A percentile compares a stretch with the other conserved stretches of the same genome.
These are phyloP conservation scores for Monochamus saltuarius DNA, from an alignment of 1,140 invertebrate species.

Conservation along the genomic window DNA sequence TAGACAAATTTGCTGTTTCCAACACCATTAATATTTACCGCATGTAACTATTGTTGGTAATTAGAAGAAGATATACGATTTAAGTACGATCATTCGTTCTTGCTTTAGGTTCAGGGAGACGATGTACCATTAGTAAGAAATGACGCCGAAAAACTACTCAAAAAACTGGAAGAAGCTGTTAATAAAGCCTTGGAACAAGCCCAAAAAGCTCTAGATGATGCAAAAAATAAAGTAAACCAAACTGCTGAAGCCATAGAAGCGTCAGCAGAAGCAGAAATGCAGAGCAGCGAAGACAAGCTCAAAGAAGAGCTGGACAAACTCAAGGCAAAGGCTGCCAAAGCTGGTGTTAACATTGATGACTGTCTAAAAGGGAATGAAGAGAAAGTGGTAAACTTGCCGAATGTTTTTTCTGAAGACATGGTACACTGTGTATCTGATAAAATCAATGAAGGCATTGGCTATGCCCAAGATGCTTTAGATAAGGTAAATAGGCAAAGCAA, in stretches of 20 bases:
- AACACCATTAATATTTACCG: too few relatives aligned
- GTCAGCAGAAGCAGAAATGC: slow-evolving; percentile 5
- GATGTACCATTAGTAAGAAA: background rate
- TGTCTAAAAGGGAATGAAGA: background rate
- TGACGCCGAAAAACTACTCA: slow-evolving; percentile 14
- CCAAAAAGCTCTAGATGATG: slow-evolving; percentile 10
- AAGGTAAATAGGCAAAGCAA: background rate
- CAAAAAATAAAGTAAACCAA: slow-evolving; percentile 2
- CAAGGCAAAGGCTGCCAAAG: slow-evolving; percentile 17
- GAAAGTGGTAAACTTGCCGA: background rate
- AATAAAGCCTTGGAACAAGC: slow-evolving; percentile 9
- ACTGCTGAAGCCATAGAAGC: slow-evolving; percentile 11
- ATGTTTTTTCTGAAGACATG: slow-evolving; percentile 3
- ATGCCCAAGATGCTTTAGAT: slow-evolving; percentile 10
- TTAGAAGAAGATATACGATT: too few relatives aligned
- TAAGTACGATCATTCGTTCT: too few relatives aligned
- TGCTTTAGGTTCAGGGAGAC: too few relatives aligned
- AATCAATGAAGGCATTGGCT: background rate
- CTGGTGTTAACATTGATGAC: slow-evolving; percentile 5
- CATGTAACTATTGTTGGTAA: too few relatives aligned
- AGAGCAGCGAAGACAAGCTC: slow-evolving; percentile 6
- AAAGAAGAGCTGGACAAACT: slow-evolving; percentile 18
- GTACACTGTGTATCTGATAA: background rate
- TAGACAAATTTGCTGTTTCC: too few relatives aligned
- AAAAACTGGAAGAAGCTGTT: slow-evolving; percentile 14